Evolutionary conservation across 2,797 vertebrate species (phyloP).

Genomic region (Fistularia commersonii): DNA sequence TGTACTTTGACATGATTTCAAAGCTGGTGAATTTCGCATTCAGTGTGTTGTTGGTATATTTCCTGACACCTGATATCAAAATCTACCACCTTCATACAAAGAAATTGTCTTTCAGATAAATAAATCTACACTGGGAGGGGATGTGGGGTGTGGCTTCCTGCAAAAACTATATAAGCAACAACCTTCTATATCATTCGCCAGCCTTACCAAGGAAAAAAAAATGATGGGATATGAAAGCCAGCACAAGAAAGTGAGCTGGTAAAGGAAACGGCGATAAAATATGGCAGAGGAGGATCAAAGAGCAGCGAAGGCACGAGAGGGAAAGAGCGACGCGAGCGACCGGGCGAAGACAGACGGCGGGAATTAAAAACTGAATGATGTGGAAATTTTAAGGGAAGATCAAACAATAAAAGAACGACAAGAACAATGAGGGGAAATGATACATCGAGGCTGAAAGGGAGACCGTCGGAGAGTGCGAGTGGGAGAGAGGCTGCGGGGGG

Average conservation of each 20-base stretch:
- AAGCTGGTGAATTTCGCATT: too few species aligned
- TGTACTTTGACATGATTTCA: too few species aligned
- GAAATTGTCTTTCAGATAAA: too few species aligned
- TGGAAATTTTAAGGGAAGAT: constrained; percentile 25
- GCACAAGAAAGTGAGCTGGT: constrained; percentile 3
- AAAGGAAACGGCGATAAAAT: constrained; percentile 17
- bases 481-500: constrained; percentile 6
- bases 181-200: neutral
- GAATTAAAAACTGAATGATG: constrained; percentile 32
- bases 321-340: constrained; percentile 20
- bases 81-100: too few species aligned
- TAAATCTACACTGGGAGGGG: too few species aligned
- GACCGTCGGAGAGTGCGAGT: constrained; percentile 1
- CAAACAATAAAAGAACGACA: constrained; percentile 25
- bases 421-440: constrained; percentile 24
- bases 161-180: too few species aligned
- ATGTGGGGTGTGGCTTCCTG: too few species aligned
- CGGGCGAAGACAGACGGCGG: constrained; percentile 15
- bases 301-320: constrained; percentile 18
- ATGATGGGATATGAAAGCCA: constrained; percentile 16
- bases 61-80: too few species aligned
- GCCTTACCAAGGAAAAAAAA: constrained; percentile 18
- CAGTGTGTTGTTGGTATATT: too few species aligned
- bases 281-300: constrained; percentile 46
- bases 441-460: constrained; percentile 16